These are phyloP conservation scores for Diadumene lineata DNA, from an alignment of 92 coral and sea anemone species.

Conservation along the genomic window DNA sequence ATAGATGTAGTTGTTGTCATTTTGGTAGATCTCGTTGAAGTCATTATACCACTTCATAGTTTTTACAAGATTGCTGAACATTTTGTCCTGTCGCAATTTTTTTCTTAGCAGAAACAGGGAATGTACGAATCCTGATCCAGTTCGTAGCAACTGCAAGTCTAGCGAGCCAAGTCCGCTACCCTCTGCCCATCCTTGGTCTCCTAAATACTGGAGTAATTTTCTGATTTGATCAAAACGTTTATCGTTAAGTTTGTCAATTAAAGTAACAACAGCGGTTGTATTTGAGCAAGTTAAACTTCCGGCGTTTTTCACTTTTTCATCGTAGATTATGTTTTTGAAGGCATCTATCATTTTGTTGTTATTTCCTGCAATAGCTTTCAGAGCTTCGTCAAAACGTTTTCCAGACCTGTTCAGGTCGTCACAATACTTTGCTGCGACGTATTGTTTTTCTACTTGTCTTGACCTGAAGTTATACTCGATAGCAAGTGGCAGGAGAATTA, in stretches of 20 bases:
- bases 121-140: constrained; percentile 69
- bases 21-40: constrained; percentile 74
- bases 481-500: constrained; percentile 44
- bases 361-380: constrained; percentile 4
- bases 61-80: constrained; percentile 22
- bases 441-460: constrained; percentile 16
- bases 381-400: background rate
- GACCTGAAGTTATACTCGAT: constrained; percentile 35
- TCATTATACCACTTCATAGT: constrained; percentile 71
- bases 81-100: constrained; percentile 21
- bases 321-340: background rate
- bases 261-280: background rate
- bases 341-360: background rate
- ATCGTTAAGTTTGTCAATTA: constrained; percentile 27
- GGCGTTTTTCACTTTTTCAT: background rate
- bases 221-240: constrained; percentile 24
- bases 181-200: constrained; percentile 69
- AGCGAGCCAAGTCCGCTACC: constrained; percentile 80
- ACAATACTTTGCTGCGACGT: constrained; percentile 9
- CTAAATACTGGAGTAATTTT: constrained; percentile 20
- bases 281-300: background rate
- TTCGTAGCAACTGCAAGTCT: constrained; percentile 63
- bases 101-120: constrained; percentile 49
- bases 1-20: constrained; percentile 37
- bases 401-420: background rate